Conservation (phyloP, 2,113 vertebrate species). For the Phaethornis superciliosus region DNA sequence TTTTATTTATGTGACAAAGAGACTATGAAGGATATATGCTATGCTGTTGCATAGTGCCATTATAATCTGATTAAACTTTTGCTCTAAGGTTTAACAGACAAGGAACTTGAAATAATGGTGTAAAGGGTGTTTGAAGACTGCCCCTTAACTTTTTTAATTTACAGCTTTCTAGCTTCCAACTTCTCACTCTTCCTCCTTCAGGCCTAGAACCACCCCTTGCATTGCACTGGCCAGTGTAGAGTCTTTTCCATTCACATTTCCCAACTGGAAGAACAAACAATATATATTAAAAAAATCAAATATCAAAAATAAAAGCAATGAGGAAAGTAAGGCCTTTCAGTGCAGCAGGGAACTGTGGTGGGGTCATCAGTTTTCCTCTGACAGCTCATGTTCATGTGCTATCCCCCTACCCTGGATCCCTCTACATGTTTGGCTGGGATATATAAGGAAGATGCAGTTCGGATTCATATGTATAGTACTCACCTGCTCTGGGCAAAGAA, state of each 20-base stretch:
- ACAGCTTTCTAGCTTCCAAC: background rate
- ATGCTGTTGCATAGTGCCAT: background rate
- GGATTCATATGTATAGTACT: background rate
- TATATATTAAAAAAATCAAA: no score
- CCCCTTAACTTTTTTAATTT: background rate
- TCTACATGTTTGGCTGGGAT: background rate
- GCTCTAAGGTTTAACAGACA: background rate
- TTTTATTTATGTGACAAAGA: background rate
- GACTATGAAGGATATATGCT: background rate
- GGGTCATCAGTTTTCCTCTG: background rate
- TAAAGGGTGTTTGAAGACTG: background rate
- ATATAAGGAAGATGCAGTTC: background rate
- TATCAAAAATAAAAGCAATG: background rate
- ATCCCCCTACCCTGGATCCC: background rate
- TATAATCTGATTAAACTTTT: background rate
- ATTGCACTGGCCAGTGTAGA: background rate
- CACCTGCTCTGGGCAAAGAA: background rate
- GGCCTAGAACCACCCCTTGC: background rate
- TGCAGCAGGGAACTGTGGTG: rapidly evolving
- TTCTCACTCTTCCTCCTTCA: background rate
- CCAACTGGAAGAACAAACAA: background rate
- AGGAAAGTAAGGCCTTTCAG: background rate
- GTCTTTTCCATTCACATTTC: background rate
- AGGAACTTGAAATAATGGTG: background rate
- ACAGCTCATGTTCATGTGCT: background rate